phyloP scores from a whole-genome alignment of 2,113 vertebrate genomes.

The Globicephala melas region DNA sequence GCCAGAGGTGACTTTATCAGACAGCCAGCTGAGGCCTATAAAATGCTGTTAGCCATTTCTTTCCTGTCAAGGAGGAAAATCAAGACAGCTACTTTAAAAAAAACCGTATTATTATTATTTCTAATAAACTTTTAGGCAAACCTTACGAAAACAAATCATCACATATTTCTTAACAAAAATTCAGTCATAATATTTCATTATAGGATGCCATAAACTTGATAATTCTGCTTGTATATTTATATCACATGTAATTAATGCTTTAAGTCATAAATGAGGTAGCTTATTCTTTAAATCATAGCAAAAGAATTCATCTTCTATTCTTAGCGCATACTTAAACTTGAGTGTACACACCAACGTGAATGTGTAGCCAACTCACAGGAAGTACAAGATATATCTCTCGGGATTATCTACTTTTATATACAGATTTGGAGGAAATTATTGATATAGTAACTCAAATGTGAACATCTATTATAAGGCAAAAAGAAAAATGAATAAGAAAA shows the following conservation, averaged over 20 bases:
- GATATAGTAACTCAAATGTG: not conserved
- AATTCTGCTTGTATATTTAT: slow-evolving; percentile 36
- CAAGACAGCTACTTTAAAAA: not conserved
- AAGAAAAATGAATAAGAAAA: not conserved
- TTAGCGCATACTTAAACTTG: not conserved
- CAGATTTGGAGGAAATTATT: not conserved
- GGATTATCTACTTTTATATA: not conserved
- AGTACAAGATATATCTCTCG: not conserved
- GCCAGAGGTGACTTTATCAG: slow-evolving; percentile 43
- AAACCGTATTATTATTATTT: not conserved
- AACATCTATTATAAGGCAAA: not conserved
- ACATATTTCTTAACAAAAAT: not conserved
- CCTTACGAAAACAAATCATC: not conserved
- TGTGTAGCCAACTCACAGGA: not conserved
- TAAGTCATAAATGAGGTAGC: not conserved
- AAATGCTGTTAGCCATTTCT: slow-evolving; percentile 37
- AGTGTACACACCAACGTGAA: not conserved
- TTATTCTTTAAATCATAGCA: not conserved
- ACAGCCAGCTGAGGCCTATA: slow-evolving; percentile 27
- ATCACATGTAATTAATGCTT: not conserved
- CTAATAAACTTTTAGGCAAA: not conserved
- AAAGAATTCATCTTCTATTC: not conserved
- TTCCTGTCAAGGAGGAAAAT: not conserved
- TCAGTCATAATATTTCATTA: slow-evolving; percentile 5
- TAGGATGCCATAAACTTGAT: not conserved